Base-by-base conservation (phyloP, 2,888 invertebrate species). In the Sclerodermus sp. region DNA sequence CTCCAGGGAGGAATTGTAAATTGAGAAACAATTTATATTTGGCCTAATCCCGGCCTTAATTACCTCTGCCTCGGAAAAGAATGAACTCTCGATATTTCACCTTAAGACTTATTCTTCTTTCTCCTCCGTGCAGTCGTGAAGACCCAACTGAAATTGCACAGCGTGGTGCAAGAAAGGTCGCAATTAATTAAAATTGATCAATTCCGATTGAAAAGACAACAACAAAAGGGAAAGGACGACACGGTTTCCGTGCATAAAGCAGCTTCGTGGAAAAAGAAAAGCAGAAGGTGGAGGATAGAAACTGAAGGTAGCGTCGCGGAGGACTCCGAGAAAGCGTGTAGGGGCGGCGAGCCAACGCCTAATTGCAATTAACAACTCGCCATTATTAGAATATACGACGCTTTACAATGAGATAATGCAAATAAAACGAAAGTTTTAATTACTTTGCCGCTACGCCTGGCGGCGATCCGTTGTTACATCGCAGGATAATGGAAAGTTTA, bases 361-460 rank as follows among this genome's bases (percentile, higher is more conserved):
- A 74, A 76, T 76, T 76, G 75, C 76, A 76, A 76, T 76, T 76
- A 76, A 76, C 76, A 74, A 73, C 74, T 74, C 73, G 65, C 72
- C 72, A 73, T 74, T 74, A 73, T 76, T 76, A 75, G 73, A 76
- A 76, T 75, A 75, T 73, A 76, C 75, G 74, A 73, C 69, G 73
- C 72, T 69, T 73, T 67, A 71, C 74, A 76, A 76, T 75, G 73
- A 76, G 76, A 74, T 76, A 76, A 76, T 75, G 75, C 74, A 76
- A 77, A 76, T 76, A 77, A 77, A 75, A 76, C 68, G 73, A 75
- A 76, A 76, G 75, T 76, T 76, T 76, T 76, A 76, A 76, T 76
- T 76, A 76, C 76, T 76, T 76, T 74, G 71, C 68, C 64, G 66
- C 66, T 71, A 65, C 68, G 68, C 67, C 68, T 68, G 60, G 53